Base-by-base conservation (phyloP, 2,888 invertebrate species). In the Antheraea assamensis region DNA sequence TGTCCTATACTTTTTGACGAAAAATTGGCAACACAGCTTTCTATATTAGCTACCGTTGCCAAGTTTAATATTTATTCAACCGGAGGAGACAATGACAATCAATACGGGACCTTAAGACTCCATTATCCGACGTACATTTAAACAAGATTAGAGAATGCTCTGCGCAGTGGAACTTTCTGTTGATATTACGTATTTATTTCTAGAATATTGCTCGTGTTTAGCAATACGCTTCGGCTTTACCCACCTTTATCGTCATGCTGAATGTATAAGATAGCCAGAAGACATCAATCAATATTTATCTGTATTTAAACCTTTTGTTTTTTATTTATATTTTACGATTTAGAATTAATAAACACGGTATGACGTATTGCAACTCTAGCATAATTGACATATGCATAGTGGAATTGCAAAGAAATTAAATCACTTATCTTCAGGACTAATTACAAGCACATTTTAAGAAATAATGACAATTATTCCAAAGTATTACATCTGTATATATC, bases 91-190 rank as follows among this genome's bases (percentile, higher is more conserved):
- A 58, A 58, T 58, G 58, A 58, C 7, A 64, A 64, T 64, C 61
- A 64, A 64, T 64, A 68, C 68, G 35, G 68, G 13, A 35, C 35
- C 15, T 68, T 35, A 68, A 35, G n/a, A 68, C 68, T 31, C 31
- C 68, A 68, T 35, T 68, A 31, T 35, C 31, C 68, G 68, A 68
- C 35, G 21, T 68, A 68, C 35, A 64, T 64, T 64, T 64, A 64
- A 64, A 35, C 68, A 35, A 68, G 68, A 68, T 68, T 68, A 68
- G 68, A 68, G 35, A 35, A 10, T 15, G 61, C 17, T 61, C 31
- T 30, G n/a, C 66, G 31, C 68, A 68, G 35, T 68, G 68, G 68
- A 68, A 68, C 27, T 64, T 64, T 64, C 27, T 64, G 30, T 64
- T 30, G 35, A 68, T 35, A 68, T 13, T 64, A 68, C 27, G 66